phyloP scores from a whole-genome alignment of 2,888 invertebrate genomes.

The Fissipunctia ypsillon region DNA sequence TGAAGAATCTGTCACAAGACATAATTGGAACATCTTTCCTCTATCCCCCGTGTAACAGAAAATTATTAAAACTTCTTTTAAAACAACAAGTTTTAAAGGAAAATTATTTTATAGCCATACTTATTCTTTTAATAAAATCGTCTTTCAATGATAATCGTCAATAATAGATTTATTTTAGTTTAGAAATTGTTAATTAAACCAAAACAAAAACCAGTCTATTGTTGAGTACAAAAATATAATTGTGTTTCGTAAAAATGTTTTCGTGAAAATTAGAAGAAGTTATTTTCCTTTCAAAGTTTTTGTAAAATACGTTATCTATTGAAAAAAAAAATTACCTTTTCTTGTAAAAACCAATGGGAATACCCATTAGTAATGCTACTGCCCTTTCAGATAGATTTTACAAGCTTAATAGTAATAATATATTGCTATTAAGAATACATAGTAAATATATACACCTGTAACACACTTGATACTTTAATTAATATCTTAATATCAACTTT shows the following conservation, averaged over 20 bases:
- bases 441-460: background rate
- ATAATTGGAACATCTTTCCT: background rate
- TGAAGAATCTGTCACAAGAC: slow-evolving; percentile 12
- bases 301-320: background rate
- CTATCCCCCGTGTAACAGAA: background rate
- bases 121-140: background rate
- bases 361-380: background rate
- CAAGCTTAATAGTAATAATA: background rate
- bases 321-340: too few species aligned
- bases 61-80: slow-evolving; percentile 11
- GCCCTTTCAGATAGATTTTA: background rate
- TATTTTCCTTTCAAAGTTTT: background rate
- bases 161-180: background rate
- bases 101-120: background rate
- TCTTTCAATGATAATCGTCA: too few species aligned
- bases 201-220: slow-evolving; percentile 10
- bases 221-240: background rate
- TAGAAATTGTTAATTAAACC: slow-evolving; percentile 18
- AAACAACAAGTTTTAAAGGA: slow-evolving; percentile 12
- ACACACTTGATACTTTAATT: slow-evolving; percentile 7
- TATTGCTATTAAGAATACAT: background rate
- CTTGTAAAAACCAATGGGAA: too few species aligned
- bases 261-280: background rate
- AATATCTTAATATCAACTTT: slow-evolving; percentile 4
- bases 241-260: background rate